Evolutionary conservation across 1,140 invertebrate species (phyloP).

Genomic region (Penaeus vannamei): DNA sequence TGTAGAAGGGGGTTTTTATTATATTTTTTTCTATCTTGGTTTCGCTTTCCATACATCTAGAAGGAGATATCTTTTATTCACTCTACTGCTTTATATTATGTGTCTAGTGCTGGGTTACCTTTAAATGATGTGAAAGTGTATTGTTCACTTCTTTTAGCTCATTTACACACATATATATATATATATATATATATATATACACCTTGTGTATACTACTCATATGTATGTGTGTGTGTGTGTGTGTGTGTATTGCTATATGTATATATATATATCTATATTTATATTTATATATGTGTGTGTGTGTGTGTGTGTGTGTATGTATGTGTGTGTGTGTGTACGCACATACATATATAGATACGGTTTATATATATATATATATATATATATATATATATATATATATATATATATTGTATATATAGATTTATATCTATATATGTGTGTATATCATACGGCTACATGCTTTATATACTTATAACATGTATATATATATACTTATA

Average conservation of each 20-base stretch:
- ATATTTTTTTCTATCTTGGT: slow-evolving; percentile 2
- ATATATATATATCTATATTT: slow-evolving; percentile 9
- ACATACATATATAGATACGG: too few relatives aligned
- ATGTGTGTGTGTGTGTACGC: background rate
- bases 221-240: too few relatives aligned
- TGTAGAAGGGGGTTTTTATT: background rate
- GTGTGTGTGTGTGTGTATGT: background rate
- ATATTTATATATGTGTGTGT: background rate
- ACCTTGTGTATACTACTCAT: too few relatives aligned
- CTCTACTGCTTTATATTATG: background rate
- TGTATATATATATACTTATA: too few relatives aligned
- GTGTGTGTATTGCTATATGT: too few relatives aligned
- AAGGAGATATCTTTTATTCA: background rate
- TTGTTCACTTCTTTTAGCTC: background rate
- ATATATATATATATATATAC: too few relatives aligned
- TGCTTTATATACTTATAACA: too few relatives aligned
- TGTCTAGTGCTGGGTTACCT: background rate
- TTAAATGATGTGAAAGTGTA: background rate
- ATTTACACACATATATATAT: too few relatives aligned
- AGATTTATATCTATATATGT: too few relatives aligned
- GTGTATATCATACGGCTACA: too few relatives aligned
- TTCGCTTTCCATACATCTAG: slow-evolving; percentile 1
- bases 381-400: slow-evolving; percentile 41
- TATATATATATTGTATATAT: slow-evolving; percentile 1
- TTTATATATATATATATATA: slow-evolving; percentile 38